Conservation (phyloP, 2,888 invertebrate genomes). For the Drosophila leonis region DNA sequence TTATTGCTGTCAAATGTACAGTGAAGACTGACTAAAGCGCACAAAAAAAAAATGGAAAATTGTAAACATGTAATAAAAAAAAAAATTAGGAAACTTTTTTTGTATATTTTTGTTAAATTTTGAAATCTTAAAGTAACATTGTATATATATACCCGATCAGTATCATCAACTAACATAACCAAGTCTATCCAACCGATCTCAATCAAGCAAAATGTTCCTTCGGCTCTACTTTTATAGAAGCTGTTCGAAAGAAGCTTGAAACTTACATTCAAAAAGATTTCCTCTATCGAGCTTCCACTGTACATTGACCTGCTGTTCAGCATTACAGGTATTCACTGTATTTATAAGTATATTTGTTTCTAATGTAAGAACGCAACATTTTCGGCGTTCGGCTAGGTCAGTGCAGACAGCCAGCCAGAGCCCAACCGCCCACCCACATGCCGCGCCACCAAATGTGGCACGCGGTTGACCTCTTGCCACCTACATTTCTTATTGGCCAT, state of each 20-base stretch:
- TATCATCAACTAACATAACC: too few relatives aligned
- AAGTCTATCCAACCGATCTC: too few relatives aligned
- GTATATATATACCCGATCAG: too few relatives aligned
- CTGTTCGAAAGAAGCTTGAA: not conserved
- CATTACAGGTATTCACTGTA: not conserved
- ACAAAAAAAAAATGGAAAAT: not conserved
- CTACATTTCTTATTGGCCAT: slow-evolving; percentile 20
- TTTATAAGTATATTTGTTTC: slow-evolving; percentile 7
- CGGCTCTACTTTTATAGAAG: not conserved
- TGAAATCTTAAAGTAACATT: too few relatives aligned
- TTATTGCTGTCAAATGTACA: not conserved
- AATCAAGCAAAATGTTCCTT: too few relatives aligned
- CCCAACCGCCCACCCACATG: not conserved
- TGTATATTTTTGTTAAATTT: too few relatives aligned
- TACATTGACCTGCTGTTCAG: not conserved
- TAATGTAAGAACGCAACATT: slow-evolving; percentile 25
- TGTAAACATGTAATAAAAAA: too few relatives aligned
- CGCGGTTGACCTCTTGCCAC: slow-evolving; percentile 45
- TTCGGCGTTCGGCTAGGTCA: slow-evolving; percentile 59
- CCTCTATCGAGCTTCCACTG: not conserved
- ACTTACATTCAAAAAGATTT: not conserved
- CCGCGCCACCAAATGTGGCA: slow-evolving; percentile 13
- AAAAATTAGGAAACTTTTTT: too few relatives aligned
- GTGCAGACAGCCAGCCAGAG: slow-evolving; percentile 25
- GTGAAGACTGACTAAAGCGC: not conserved